phyloP scores from a whole-genome alignment of 2,797 vertebrate genomes.

The Lepilemur septentrionalis region DNA sequence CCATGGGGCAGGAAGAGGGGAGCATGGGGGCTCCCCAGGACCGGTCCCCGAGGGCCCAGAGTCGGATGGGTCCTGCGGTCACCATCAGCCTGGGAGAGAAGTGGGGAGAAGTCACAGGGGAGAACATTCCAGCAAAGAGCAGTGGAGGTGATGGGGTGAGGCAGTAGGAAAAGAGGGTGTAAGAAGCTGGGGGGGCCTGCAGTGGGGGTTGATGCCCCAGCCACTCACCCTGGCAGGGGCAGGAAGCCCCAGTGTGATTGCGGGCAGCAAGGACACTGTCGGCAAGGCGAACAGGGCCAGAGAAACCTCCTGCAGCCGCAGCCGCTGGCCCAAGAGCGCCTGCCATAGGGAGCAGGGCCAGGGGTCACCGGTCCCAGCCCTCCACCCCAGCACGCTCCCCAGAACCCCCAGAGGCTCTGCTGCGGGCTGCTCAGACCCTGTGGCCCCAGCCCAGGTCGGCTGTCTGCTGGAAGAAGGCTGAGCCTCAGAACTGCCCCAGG shows the following conservation, averaged over 20 bases:
- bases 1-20: slow-evolving; percentile 89
- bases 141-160: not conserved
- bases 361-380: slow-evolving; percentile 9
- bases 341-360: slow-evolving; percentile 43
- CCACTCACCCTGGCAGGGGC: slow-evolving; percentile 90
- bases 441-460: not conserved
- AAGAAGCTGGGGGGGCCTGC: not conserved
- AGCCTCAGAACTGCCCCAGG: not conserved
- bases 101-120: not conserved
- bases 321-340: slow-evolving; percentile 81
- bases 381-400: not conserved
- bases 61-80: slow-evolving; percentile 83
- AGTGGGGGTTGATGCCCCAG: not conserved
- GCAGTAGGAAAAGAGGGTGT: not conserved
- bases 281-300: slow-evolving; percentile 91
- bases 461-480: not conserved
- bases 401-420: not conserved
- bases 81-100: slow-evolving; percentile 86
- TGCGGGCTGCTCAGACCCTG: not conserved
- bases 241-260: slow-evolving; percentile 94
- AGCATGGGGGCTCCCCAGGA: slow-evolving; percentile 83
- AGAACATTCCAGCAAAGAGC: fast-evolving
- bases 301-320: slow-evolving; percentile 89
- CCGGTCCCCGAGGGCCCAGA: slow-evolving; percentile 82
- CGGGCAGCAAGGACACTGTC: slow-evolving; percentile 88